Conservation (phyloP, 1,140 invertebrate species). For the Dufourea novaeangliae region DNA sequence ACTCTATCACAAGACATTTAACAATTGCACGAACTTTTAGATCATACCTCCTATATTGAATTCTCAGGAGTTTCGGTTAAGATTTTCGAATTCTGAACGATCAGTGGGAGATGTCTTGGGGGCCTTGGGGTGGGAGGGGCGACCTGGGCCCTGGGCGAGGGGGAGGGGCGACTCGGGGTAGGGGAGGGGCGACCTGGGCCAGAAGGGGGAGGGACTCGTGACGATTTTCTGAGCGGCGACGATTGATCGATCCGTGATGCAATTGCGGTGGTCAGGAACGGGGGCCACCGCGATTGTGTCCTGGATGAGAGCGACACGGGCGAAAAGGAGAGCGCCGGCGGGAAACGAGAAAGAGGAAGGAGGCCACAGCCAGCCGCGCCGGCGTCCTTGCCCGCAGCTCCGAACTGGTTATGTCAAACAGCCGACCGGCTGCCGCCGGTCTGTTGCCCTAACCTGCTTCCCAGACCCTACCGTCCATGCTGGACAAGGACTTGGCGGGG, state of each 20-base stretch:
- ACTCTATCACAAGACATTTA: too few relatives aligned
- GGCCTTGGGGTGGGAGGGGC: too few relatives aligned
- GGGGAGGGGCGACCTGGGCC: too few relatives aligned
- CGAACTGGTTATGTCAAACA: conserved; percentile 65
- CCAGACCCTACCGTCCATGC: conserved; percentile 23
- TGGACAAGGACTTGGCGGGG: conserved; percentile 23
- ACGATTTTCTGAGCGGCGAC: conserved; percentile 26
- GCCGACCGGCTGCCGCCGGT: conserved; percentile 47
- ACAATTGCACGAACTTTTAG: too few relatives aligned
- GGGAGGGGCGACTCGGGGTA: too few relatives aligned
- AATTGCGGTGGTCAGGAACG: conserved; percentile 58
- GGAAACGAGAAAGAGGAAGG: conserved; percentile 17
- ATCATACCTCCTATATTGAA: too few relatives aligned
- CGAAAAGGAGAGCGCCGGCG: conserved; percentile 1
- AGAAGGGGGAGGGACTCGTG: background rate
- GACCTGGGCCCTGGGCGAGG: too few relatives aligned
- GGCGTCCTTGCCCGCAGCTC: conserved; percentile 63
- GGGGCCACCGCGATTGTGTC: conserved; percentile 55
- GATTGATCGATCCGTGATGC: conserved; percentile 34
- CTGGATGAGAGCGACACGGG: background rate
- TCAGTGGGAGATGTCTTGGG: too few relatives aligned
- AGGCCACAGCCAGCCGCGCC: too few relatives aligned
- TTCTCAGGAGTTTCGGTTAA: too few relatives aligned
- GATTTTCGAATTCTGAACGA: too few relatives aligned
- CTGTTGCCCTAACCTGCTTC: conserved; percentile 49